Evolutionary conservation across 2,797 vertebrate species (phyloP).

Genomic region (Graptemys geographica): DNA sequence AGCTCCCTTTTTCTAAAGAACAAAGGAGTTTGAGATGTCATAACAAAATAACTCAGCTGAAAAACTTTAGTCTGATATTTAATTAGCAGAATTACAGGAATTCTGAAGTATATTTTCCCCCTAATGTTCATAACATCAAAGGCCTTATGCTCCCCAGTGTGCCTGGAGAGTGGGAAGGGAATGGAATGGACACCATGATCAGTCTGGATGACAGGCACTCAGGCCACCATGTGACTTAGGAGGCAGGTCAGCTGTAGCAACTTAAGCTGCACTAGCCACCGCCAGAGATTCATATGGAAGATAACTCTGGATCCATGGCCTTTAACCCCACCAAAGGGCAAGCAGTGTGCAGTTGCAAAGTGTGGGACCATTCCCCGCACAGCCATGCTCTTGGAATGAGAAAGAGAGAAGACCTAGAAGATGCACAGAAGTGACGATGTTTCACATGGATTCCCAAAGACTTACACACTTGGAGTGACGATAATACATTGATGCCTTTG

Average conservation of each 20-base stretch:
- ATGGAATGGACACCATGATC: neutral
- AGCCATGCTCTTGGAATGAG: too few relatives aligned
- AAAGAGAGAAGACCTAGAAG: too few relatives aligned
- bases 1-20: neutral
- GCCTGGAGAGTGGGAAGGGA: neutral
- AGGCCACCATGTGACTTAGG: neutral
- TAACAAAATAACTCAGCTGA: neutral
- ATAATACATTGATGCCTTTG: neutral
- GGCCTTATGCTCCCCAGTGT: rapidly evolving
- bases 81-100: neutral
- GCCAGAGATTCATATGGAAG: neutral
- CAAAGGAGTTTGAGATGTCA: neutral
- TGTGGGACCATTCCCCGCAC: too few relatives aligned
- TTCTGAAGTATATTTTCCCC: neutral
- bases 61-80: neutral
- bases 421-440: too few relatives aligned
- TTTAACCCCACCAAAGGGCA: neutral
- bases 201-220: neutral
- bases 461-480: too few relatives aligned
- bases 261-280: neutral
- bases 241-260: neutral
- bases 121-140: neutral
- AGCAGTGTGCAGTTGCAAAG: neutral
- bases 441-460: too few relatives aligned
- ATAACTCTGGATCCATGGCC: neutral